phyloP scores from a whole-genome alignment of 2,113 vertebrate species.

The Lonchura striata region DNA sequence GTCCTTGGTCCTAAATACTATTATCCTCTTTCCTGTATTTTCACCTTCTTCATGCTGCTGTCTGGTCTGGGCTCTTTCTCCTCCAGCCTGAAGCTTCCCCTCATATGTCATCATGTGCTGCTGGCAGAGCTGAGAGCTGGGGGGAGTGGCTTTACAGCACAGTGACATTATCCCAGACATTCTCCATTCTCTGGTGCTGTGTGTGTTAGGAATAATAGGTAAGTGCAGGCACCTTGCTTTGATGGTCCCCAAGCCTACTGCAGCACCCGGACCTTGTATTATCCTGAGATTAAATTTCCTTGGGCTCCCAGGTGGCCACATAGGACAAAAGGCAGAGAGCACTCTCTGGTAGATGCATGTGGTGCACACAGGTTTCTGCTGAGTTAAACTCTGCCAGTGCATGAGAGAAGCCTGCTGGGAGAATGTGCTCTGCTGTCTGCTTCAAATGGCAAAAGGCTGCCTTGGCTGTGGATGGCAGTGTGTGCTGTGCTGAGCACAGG shows the following conservation, averaged over 20 bases:
- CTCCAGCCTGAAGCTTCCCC: background rate
- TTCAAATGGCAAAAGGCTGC: background rate
- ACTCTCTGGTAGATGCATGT: background rate
- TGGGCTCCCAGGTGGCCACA: background rate
- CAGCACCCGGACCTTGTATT: background rate
- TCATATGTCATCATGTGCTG: rapidly evolving
- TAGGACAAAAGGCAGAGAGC: background rate
- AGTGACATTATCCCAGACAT: background rate
- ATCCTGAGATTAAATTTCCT: background rate
- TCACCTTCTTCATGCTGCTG: no score
- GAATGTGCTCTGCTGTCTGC: background rate
- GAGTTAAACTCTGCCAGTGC: background rate
- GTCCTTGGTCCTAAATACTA: background rate
- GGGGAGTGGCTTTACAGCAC: background rate
- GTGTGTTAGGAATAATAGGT: background rate
- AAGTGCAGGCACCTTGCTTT: background rate
- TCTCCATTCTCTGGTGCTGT: background rate
- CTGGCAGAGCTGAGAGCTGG: background rate
- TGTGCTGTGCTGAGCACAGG: background rate
- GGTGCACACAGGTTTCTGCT: background rate
- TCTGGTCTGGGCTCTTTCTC: background rate
- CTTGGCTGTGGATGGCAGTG: background rate
- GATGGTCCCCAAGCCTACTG: background rate
- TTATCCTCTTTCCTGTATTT: background rate
- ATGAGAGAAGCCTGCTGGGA: background rate